These are phyloP conservation scores for Scomber scombrus DNA, from an alignment of 2,113 vertebrate species.

Conservation along the genomic window DNA sequence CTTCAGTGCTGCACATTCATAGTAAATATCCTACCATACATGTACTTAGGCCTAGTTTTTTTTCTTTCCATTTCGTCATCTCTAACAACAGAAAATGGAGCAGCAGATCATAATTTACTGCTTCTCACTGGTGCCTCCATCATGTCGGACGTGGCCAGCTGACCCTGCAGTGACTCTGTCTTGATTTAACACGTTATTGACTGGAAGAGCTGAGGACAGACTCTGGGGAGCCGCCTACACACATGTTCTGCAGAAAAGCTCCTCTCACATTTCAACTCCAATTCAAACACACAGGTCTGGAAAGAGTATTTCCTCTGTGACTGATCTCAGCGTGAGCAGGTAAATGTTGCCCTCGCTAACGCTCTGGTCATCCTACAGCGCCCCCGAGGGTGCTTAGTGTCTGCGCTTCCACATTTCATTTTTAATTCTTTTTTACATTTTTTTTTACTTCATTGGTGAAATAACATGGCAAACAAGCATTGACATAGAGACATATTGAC, in stretches of 20 bases:
- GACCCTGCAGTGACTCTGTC: background rate
- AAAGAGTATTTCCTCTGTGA: slow-evolving; percentile 9
- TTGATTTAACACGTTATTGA: slow-evolving; percentile 11
- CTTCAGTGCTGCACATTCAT: too few relatives aligned
- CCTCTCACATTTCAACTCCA: slow-evolving; percentile 5
- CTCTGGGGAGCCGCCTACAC: slow-evolving; percentile 1
- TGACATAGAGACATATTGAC: too few relatives aligned
- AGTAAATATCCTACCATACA: too few relatives aligned
- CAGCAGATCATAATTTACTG: background rate
- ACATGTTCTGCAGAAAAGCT: slow-evolving; percentile 2
- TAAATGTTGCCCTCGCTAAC: background rate
- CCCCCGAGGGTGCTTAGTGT: background rate
- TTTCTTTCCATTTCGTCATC: background rate
- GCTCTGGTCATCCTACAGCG: background rate
- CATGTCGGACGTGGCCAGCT: background rate
- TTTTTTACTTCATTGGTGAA: too few relatives aligned
- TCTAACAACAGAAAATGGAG: background rate
- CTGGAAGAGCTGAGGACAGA: background rate
- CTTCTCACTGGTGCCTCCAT: slow-evolving; percentile 4
- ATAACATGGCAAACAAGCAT: too few relatives aligned
- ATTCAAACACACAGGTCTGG: background rate
- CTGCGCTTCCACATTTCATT: background rate
- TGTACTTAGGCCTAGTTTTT: background rate
- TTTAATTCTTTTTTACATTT: too few relatives aligned
- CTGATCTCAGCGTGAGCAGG: slow-evolving; percentile 1